Evolutionary conservation across 1,140 invertebrate species (phyloP).

Genomic region (Bombus turneri): DNA sequence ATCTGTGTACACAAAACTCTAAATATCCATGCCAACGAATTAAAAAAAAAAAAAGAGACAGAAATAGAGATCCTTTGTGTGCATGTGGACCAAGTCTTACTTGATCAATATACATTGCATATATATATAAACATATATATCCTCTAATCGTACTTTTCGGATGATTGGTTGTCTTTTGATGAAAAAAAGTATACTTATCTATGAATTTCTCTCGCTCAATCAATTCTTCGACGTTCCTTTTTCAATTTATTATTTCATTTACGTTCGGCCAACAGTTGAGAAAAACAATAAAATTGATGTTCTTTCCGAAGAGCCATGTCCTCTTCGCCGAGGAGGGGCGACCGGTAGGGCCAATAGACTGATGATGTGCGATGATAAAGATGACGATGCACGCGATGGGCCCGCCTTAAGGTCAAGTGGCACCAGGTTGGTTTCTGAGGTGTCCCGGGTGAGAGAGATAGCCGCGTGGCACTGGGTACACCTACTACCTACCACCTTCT

Average conservation of each 20-base stretch:
- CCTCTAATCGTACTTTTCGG: constrained; percentile 70
- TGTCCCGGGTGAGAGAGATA: constrained; percentile 76
- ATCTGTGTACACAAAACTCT: constrained; percentile 10
- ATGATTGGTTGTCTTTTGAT: constrained; percentile 74
- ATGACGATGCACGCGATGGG: constrained; percentile 77
- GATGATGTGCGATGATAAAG: constrained; percentile 81
- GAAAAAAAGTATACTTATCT: constrained; percentile 50
- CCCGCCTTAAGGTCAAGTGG: constrained; percentile 78
- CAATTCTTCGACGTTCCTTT: constrained; percentile 66
- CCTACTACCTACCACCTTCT: constrained; percentile 72
- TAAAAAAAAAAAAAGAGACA: constrained; percentile 38
- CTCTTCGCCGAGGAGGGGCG: constrained; percentile 83
- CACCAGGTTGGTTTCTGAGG: constrained; percentile 77
- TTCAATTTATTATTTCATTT: constrained; percentile 78
- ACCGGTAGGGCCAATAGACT: constrained; percentile 81
- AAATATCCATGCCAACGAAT: constrained; percentile 42
- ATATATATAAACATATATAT: constrained; percentile 55
- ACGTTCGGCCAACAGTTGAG: constrained; percentile 79
- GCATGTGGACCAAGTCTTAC: constrained; percentile 79
- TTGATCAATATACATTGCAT: constrained; percentile 82
- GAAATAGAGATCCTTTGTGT: constrained; percentile 23
- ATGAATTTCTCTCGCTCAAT: constrained; percentile 57
- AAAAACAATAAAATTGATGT: constrained; percentile 82
- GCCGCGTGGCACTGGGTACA: constrained; percentile 69
- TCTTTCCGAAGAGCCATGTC: constrained; percentile 84